Conservation (phyloP, 2,113 vertebrate species). For the Maccullochella peelii region DNA sequence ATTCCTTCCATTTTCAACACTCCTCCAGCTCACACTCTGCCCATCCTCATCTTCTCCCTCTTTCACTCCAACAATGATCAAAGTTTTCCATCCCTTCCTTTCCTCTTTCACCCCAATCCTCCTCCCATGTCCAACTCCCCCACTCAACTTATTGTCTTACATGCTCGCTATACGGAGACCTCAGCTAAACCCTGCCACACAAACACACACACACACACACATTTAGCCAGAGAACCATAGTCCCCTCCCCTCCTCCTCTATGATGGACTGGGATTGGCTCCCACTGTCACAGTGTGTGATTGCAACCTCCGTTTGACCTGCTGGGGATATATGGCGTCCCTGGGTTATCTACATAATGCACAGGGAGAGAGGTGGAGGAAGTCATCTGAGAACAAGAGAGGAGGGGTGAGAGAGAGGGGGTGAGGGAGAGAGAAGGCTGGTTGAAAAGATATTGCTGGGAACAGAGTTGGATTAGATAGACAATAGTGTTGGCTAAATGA, state of each 20-base stretch:
- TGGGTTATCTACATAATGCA: slow-evolving; percentile 86
- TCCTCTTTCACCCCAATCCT: slow-evolving; percentile 1
- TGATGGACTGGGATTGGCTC: slow-evolving; percentile 86
- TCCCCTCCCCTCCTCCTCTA: slow-evolving; percentile 56
- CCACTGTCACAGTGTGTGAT: slow-evolving; percentile 82
- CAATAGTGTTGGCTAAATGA: slow-evolving; percentile 73
- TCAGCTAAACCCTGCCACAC: slow-evolving; percentile 22
- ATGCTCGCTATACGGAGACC: slow-evolving; percentile 7
- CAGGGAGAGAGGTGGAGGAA: slow-evolving; percentile 86
- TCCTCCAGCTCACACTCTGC: slow-evolving; percentile 23
- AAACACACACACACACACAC: slow-evolving; percentile 18
- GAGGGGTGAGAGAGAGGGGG: neutral
- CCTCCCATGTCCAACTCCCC: slow-evolving; percentile 5
- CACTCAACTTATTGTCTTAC: slow-evolving; percentile 30
- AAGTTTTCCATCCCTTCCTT: slow-evolving; percentile 63
- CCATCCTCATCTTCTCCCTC: slow-evolving; percentile 9
- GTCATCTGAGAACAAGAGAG: slow-evolving; percentile 69
- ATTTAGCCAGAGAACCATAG: slow-evolving; percentile 25
- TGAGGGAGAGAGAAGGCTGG: slow-evolving; percentile 39
- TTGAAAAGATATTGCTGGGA: slow-evolving; percentile 53
- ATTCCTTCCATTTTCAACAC: slow-evolving; percentile 21
- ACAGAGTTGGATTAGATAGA: slow-evolving; percentile 82
- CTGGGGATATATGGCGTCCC: slow-evolving; percentile 82
- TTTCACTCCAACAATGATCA: slow-evolving; percentile 56
- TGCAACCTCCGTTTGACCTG: slow-evolving; percentile 89